These are phyloP conservation scores for Centropus bengalensis DNA, from an alignment of 2,113 vertebrate species.

Conservation along the genomic window DNA sequence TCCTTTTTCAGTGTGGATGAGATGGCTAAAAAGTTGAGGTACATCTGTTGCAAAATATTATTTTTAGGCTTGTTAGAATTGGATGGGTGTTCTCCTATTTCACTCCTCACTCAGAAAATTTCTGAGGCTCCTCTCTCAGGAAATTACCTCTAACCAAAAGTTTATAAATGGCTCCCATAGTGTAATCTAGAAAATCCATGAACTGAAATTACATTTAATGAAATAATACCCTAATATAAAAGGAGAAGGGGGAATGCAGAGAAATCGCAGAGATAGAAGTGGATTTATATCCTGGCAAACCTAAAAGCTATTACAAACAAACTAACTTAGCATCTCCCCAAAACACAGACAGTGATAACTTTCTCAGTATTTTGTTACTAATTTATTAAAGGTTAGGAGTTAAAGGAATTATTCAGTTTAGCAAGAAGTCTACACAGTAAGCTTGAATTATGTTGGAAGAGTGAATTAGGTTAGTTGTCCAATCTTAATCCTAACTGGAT, in stretches of 20 bases:
- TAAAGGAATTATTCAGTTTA: neutral
- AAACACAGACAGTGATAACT: neutral
- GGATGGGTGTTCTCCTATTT: neutral
- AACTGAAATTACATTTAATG: neutral
- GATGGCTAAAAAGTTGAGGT: neutral
- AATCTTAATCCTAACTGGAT: slow-evolving; percentile 51
- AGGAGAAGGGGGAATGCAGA: neutral
- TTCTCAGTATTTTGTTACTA: neutral
- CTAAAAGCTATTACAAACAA: neutral
- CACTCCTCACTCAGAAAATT: neutral
- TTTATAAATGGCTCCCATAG: neutral
- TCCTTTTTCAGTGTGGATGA: neutral
- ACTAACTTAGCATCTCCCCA: neutral
- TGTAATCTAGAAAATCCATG: neutral
- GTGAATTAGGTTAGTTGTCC: slow-evolving; percentile 51
- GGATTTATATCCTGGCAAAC: neutral
- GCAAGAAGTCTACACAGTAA: neutral
- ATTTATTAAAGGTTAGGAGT: neutral
- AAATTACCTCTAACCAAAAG: neutral
- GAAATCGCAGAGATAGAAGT: neutral
- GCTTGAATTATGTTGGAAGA: neutral
- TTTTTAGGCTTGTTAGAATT: neutral
- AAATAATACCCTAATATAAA: neutral
- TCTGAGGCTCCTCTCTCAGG: neutral
- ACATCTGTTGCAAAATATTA: neutral